Base-by-base conservation (phyloP, 2,113 vertebrate genomes). In the Sphaerodactylus townsendi region DNA sequence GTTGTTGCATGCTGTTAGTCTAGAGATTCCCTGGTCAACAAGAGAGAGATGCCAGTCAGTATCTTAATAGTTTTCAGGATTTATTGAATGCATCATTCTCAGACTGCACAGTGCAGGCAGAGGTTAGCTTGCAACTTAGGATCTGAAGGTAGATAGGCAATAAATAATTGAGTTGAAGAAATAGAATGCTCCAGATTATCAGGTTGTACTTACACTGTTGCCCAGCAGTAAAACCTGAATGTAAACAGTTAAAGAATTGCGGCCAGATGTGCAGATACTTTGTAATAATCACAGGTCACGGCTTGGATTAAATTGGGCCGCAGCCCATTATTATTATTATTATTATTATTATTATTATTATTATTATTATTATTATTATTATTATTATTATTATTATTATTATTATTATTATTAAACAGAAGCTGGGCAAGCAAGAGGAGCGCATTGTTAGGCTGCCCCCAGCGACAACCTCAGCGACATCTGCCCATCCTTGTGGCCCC, bases 31-130 rank as follows among this genome's bases (percentile, higher is more conserved):
- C 25, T 87, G 10, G 25, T 87, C 65, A 73, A 48, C 33, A 66
- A 75, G 17, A n/a, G 6, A 74, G 17, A 9, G 3, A 13, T 74
- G 39, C 19, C 13, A 70, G 48, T 5, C 25, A 25, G 23, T 0
- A 79, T 10, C 62, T 79, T 53, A 66, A 59, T 25, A 81, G 10
- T 83, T 88, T 81, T 86, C 28, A 71, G 79, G 37, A 28, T 59
- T 85, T 62, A 79, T 66, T 84, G 73, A 50, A 1, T 2, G 28
- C 37, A 76, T 10, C 30, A 1, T 76, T 90, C 84, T 78, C 79
- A 77, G 59, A 65, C 81, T 37, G 86, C 41, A 35, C 77, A 19
- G 72, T 46, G 83, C 80, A 25, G 44, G n/a, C 68, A 85, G 86
- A 85, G 35, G n/a, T 56, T 71, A 77, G 56, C 56, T 86, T 37